These are phyloP conservation scores for Phalacrocorax aristotelis DNA, from an alignment of 2,113 vertebrate genomes.

Conservation along the genomic window DNA sequence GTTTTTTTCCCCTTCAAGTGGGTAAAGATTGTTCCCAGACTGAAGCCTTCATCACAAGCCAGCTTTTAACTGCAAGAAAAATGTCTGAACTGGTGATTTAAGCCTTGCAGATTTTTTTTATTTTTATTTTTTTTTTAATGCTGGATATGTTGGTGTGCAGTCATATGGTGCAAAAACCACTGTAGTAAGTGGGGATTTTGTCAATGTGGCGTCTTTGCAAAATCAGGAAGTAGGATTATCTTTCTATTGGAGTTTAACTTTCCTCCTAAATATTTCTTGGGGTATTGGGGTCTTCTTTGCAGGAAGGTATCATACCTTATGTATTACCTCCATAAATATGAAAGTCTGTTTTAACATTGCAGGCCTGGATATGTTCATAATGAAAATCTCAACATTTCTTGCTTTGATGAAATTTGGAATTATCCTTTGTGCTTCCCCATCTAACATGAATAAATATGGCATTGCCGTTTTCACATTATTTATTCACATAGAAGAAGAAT, in stretches of 20 bases:
- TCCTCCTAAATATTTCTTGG: not conserved
- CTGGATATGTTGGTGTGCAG: not conserved
- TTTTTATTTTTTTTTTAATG: not conserved
- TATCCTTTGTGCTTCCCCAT: not conserved
- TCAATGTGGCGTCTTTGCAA: not conserved
- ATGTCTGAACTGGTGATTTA: conserved; percentile 12
- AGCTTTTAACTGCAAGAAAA: conserved; percentile 2
- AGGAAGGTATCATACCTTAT: not conserved
- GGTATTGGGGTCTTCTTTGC: not conserved
- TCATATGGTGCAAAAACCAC: not conserved
- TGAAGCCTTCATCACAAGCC: conserved; percentile 22
- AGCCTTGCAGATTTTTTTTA: not conserved
- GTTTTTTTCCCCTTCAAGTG: conserved; percentile 44
- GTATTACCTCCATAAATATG: not conserved
- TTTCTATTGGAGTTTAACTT: not conserved
- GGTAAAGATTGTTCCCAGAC: conserved; percentile 59
- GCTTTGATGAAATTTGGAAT: not conserved
- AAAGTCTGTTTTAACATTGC: not conserved
- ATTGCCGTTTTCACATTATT: not conserved
- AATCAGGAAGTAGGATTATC: not conserved
- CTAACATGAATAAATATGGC: fast-evolving
- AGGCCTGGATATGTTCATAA: not conserved
- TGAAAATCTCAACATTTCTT: not conserved
- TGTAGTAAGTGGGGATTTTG: not conserved
- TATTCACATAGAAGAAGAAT: not conserved